phyloP scores from a whole-genome alignment of 2,888 invertebrate species.

The Eledona agricola region DNA sequence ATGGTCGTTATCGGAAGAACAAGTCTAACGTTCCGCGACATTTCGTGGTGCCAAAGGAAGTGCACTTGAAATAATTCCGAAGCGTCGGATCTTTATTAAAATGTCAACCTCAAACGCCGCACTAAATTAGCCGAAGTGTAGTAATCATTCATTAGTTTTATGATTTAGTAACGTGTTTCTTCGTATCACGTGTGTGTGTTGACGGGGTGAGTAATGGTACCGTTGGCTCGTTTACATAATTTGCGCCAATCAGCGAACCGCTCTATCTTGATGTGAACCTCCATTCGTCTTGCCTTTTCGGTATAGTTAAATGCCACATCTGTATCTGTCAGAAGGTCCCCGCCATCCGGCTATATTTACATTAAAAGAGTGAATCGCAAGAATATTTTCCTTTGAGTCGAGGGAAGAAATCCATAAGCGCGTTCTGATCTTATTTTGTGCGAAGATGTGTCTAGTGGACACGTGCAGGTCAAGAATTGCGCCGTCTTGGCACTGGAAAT shows the following conservation, averaged over 20 bases:
- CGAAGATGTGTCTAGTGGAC: slow-evolving; percentile 9
- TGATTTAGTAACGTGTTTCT: slow-evolving; percentile 50
- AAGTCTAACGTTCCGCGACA: slow-evolving; percentile 1
- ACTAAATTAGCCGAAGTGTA: slow-evolving; percentile 52
- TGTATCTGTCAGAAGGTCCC: slow-evolving; percentile 54
- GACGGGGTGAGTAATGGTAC: slow-evolving; percentile 50
- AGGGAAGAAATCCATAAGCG: neutral
- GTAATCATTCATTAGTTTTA: slow-evolving; percentile 55
- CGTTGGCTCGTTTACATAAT: slow-evolving; percentile 58
- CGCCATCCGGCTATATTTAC: slow-evolving; percentile 26
- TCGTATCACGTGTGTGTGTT: slow-evolving; percentile 43
- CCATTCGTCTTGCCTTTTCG: slow-evolving; percentile 59
- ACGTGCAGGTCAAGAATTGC: slow-evolving; percentile 31
- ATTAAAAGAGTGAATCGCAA: slow-evolving; percentile 8
- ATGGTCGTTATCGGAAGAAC: no score
- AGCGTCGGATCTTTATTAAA: slow-evolving; percentile 50
- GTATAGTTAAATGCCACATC: slow-evolving; percentile 61
- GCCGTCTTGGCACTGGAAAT: slow-evolving; percentile 18
- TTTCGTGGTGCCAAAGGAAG: slow-evolving; percentile 37
- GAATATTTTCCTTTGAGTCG: slow-evolving; percentile 1
- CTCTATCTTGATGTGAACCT: slow-evolving; percentile 56
- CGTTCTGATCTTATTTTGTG: slow-evolving; percentile 9
- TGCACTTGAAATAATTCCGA: slow-evolving; percentile 40
- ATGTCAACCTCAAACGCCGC: slow-evolving; percentile 54
- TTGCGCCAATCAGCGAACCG: slow-evolving; percentile 60